Conservation (phyloP, 1,140 invertebrate species). For the Danaus melanippus region DNA sequence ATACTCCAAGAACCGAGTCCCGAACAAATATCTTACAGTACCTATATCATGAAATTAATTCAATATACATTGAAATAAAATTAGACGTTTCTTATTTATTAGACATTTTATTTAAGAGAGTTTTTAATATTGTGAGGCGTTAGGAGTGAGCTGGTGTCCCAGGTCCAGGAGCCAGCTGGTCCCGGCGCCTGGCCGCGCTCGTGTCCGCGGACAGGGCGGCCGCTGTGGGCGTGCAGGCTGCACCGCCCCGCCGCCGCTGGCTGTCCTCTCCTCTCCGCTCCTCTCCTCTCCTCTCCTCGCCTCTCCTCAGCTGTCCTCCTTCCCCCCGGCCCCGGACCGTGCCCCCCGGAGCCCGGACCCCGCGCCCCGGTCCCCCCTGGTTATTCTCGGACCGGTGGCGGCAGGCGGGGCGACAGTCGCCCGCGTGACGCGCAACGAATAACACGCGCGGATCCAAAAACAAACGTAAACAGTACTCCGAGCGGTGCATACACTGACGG, state of each 20-base stretch:
- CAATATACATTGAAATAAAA: too few species aligned
- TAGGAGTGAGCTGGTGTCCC: conserved; percentile 4
- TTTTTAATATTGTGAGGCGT: background rate
- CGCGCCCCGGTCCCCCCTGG: conserved; percentile 47
- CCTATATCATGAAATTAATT: too few species aligned
- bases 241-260: conserved; percentile 41
- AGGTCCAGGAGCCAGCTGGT: conserved; percentile 6
- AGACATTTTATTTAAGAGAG: too few species aligned
- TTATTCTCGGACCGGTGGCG: conserved; percentile 63
- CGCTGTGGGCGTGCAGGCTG: conserved; percentile 58
- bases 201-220: conserved; percentile 42
- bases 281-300: conserved; percentile 22
- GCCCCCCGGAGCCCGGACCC: conserved; percentile 19
- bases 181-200: conserved; percentile 11
- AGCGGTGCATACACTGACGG: conserved; percentile 53
- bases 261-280: conserved; percentile 16
- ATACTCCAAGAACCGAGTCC: too few species aligned
- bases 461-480: conserved; percentile 30
- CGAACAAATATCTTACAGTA: too few species aligned
- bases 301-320: conserved; percentile 55
- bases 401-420: conserved; percentile 62
- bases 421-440: conserved; percentile 56
- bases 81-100: too few species aligned
- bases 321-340: conserved; percentile 21
- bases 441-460: conserved; percentile 45